A percentile compares a stretch with the other conserved stretches of the same genome.
These are phyloP conservation scores for Idris sp. DNA, from an alignment of 1,140 invertebrate genomes.

Conservation along the genomic window DNA sequence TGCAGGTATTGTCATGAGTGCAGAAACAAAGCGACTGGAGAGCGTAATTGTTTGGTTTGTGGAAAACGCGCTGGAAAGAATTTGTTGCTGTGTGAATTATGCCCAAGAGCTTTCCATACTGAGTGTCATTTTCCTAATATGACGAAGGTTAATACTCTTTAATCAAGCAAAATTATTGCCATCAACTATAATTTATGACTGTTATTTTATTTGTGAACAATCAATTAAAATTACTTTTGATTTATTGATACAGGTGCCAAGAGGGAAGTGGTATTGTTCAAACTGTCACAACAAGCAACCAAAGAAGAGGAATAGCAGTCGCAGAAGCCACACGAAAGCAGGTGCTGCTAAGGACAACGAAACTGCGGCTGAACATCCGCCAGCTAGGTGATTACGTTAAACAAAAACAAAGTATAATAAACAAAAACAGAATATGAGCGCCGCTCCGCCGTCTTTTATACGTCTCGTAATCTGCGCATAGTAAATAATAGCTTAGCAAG, in stretches of 20 bases:
- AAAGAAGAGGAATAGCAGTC: conserved; percentile 83
- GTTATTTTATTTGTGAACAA: too few species aligned
- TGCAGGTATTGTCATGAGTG: conserved; percentile 96
- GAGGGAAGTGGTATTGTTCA: conserved; percentile 92
- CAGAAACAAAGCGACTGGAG: conserved; percentile 95
- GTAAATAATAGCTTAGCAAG: conserved; percentile 26
- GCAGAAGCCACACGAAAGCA: conserved; percentile 77
- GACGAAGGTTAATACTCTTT: conserved; percentile 82
- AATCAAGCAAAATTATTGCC: too few species aligned
- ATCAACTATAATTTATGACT: too few species aligned
- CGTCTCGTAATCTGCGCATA: conserved; percentile 48
- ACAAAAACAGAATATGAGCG: conserved; percentile 49
- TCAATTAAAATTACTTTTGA: too few species aligned
- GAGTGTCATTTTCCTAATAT: conserved; percentile 94
- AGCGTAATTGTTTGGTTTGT: conserved; percentile 92
- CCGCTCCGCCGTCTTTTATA: conserved; percentile 69
- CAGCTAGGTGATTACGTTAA: conserved; percentile 80
- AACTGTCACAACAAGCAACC: conserved; percentile 89
- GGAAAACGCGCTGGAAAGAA: conserved; percentile 88
- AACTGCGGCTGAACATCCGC: conserved; percentile 79
- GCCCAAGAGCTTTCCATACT: conserved; percentile 93
- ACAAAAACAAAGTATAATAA: conserved; percentile 67
- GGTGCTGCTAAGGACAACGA: conserved; percentile 77
- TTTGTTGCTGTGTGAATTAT: conserved; percentile 90
- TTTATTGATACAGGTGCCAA: conserved; percentile 80